Conservation (phyloP, 2,113 vertebrate species). For the Psittacula cyanocephala region DNA sequence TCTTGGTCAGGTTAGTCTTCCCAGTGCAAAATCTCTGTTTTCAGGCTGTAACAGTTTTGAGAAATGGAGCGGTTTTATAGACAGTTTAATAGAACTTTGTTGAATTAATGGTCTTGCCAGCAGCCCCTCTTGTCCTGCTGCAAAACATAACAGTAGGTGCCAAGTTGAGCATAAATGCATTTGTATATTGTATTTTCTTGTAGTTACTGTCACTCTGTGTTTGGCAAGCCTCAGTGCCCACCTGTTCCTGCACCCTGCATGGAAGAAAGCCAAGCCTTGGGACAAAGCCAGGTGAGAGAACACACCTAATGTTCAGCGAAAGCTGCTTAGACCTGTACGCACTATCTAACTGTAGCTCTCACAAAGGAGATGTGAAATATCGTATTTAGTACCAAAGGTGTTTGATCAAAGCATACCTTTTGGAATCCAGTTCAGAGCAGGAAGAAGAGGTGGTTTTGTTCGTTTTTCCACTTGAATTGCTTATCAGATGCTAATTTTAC, state of each 20-base stretch:
- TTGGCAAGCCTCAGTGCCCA: background rate
- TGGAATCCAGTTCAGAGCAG: background rate
- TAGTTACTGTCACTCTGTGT: background rate
- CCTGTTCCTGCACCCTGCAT: background rate
- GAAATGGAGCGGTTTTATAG: background rate
- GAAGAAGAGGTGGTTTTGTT: background rate
- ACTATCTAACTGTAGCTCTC: background rate
- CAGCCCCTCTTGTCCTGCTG: background rate
- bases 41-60: background rate
- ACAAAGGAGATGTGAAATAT: background rate
- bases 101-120: background rate
- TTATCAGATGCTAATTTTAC: background rate
- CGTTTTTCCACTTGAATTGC: background rate
- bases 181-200: background rate
- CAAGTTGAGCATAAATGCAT: background rate
- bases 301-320: background rate
- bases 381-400: background rate
- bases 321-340: background rate
- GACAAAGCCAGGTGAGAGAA: slow-evolving; percentile 42
- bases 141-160: background rate
- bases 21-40: background rate
- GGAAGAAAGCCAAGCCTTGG: slow-evolving; percentile 17
- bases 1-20: background rate
- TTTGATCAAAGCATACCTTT: background rate
- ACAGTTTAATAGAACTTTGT: background rate